phyloP scores from a whole-genome alignment of 1,140 invertebrate genomes.

The Heliconius eleuchia region DNA sequence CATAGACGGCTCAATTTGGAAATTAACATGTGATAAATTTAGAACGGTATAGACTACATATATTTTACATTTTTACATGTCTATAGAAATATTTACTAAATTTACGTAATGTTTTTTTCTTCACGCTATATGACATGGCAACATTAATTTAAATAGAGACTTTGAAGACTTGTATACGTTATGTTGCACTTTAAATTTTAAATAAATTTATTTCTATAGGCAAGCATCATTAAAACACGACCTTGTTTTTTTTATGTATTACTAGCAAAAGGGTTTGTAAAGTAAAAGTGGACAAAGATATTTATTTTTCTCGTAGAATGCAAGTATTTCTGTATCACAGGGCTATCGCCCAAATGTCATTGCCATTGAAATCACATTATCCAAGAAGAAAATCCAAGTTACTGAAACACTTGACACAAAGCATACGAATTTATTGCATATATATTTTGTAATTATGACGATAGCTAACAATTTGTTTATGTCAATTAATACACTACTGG shows the following conservation, averaged over 20 bases:
- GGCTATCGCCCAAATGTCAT: neutral
- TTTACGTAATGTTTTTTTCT: too few relatives aligned
- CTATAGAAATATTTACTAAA: too few relatives aligned
- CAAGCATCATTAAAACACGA: constrained; percentile 4
- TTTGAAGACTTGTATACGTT: neutral
- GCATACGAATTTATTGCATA: too few relatives aligned
- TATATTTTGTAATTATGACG: too few relatives aligned
- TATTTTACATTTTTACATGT: neutral
- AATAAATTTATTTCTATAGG: constrained; percentile 11
- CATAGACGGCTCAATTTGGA: constrained; percentile 5
- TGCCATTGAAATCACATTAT: neutral
- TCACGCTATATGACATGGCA: neutral
- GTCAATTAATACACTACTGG: too few relatives aligned
- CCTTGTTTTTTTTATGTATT: neutral
- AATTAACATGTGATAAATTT: constrained; percentile 24
- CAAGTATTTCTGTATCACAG: neutral
- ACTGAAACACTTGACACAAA: too few relatives aligned
- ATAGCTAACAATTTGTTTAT: too few relatives aligned
- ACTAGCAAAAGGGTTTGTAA: neutral
- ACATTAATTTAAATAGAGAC: neutral
- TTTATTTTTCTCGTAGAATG: neutral
- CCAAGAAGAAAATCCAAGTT: too few relatives aligned
- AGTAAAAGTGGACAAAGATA: constrained; percentile 4
- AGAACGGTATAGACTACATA: neutral
- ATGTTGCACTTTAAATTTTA: neutral